Base-by-base conservation (phyloP, 30 jellyfish, hydroid and myxozoan genomes). In the Aurelia coerulea region DNA sequence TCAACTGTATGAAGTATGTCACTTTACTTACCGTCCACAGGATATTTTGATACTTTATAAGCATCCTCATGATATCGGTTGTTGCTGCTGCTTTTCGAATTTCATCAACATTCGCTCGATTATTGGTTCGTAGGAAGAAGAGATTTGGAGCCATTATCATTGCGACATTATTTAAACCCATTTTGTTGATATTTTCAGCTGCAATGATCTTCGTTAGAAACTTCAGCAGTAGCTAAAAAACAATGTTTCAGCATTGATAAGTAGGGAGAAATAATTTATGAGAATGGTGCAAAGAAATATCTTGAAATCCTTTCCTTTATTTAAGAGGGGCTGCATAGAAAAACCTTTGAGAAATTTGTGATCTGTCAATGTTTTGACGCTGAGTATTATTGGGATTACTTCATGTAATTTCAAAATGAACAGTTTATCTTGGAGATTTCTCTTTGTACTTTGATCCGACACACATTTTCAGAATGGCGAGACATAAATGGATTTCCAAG, bases 61-160 rank as follows among this genome's bases (percentile, higher is more conserved):
- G 93, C 99, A 94, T 94, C 41, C 99, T 52, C 92, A 94, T 85
- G 9, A 94, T 88, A 73, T 94, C 99, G 10, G 99, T 94, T 83
- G 94, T 81, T 23, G 91, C 97, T 54, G 96, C 99, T 3, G 97
- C 97, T 69, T 90, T 94, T 19, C 80, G 84, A 15, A 96, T 96
- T 83, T 90, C 97, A 68, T 84, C 89, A 16, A 84, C 52, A 59
- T 79, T 85, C 5, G 94, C 90, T 73, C 91, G 83, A 32, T 76
- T 67, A 81, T 66, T 86, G 69, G 90, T 64, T 59, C 89, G 96
- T 51, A 70, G n/a, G 77, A 70, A 37, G 77, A 94, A 94, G 23
- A 94, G 89, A 73, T 94, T 94, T 11, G 99, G 99, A 0, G 99
- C 99, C 97, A 94, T 94, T 65, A 94, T 94, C 99, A 94, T 94